phyloP scores from a whole-genome alignment of 2,797 vertebrate genomes.

The Eutrigla gurnardus region DNA sequence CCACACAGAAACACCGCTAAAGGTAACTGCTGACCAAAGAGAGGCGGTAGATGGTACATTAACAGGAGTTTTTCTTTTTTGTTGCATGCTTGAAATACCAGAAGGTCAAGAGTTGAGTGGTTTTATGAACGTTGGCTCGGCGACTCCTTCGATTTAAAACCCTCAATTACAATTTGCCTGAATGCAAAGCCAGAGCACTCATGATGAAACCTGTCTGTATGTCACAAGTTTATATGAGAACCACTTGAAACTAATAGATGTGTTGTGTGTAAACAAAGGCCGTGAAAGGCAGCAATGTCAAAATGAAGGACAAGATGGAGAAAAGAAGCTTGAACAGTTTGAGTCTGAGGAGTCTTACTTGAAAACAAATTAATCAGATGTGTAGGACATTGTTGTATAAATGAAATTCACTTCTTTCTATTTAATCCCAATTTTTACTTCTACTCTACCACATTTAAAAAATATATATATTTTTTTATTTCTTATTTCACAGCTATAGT shows the following conservation, averaged over 20 bases:
- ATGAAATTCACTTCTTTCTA: not conserved
- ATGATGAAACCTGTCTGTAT: not conserved
- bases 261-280: not conserved
- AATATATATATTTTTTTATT: no score
- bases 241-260: not conserved
- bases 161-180: not conserved
- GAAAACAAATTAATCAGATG: not conserved
- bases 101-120: slow-evolving; percentile 2
- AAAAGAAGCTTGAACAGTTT: not conserved
- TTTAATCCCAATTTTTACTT: not conserved
- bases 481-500: not conserved
- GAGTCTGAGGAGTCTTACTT: not conserved
- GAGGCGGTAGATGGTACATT: not conserved
- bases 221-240: not conserved
- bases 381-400: not conserved
- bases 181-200: slow-evolving; percentile 4
- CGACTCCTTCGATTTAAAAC: slow-evolving; percentile 11
- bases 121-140: slow-evolving; percentile 18
- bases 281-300: not conserved
- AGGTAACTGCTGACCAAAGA: slow-evolving; percentile 39
- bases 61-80: not conserved
- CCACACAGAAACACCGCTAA: slow-evolving; percentile 12
- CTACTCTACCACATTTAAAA: not conserved
- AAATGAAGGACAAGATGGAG: not conserved
- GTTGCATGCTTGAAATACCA: slow-evolving; percentile 1